Percentiles rank a stretch among this genome's conserved stretches.
phyloP scores from a whole-genome alignment of 1,140 invertebrate species.

The Diorhabda carinulata region DNA sequence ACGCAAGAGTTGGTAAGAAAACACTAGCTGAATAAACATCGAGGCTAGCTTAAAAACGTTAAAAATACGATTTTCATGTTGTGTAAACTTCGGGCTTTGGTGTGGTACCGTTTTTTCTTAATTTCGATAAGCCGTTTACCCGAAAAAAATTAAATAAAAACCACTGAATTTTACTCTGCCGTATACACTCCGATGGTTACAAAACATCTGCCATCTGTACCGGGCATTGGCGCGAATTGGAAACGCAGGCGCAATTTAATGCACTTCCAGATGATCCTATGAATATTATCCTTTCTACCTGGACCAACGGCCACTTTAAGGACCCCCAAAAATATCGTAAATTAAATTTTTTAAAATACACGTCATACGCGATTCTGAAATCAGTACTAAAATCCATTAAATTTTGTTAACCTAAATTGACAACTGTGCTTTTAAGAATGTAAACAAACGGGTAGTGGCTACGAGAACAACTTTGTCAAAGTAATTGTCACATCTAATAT shows the following conservation, averaged over 20 bases:
- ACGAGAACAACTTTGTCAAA: not conserved
- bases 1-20: conserved; percentile 33
- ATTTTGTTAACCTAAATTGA: conserved; percentile 3
- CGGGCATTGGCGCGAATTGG: conserved; percentile 47
- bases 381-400: conserved; percentile 7
- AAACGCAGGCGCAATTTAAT: conserved; percentile 38
- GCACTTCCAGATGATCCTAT: conserved; percentile 41
- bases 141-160: conserved; percentile 29
- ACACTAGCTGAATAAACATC: conserved; percentile 34
- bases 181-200: conserved; percentile 35
- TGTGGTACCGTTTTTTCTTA: conserved; percentile 17
- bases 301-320: conserved; percentile 19
- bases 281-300: conserved; percentile 21
- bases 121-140: conserved; percentile 12
- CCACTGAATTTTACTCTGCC: conserved; percentile 19
- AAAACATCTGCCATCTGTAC: conserved; percentile 50
- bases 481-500: too few relatives aligned
- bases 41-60: conserved; percentile 23
- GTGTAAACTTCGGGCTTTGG: conserved; percentile 26
- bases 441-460: not conserved
- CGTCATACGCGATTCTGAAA: conserved; percentile 4
- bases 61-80: conserved; percentile 23
- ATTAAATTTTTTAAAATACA: not conserved
- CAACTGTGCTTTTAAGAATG: not conserved
- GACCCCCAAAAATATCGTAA: conserved; percentile 18